These are phyloP conservation scores for Bacillus rossius DNA, from an alignment of 1,140 invertebrate genomes.

Conservation along the genomic window DNA sequence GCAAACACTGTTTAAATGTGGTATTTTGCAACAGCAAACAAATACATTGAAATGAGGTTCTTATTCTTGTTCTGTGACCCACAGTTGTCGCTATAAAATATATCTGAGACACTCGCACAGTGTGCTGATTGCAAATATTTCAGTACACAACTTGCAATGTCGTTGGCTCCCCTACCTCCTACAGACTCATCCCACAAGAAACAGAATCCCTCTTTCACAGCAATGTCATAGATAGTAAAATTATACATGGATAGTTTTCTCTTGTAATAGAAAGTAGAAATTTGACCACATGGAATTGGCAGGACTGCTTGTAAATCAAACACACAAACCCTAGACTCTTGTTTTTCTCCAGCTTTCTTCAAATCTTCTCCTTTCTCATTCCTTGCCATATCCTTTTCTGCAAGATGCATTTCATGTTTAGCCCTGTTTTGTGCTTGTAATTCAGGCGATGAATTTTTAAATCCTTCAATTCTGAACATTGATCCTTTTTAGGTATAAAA, in stretches of 20 bases:
- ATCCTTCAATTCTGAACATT: conserved; percentile 26
- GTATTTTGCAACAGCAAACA: too few species aligned
- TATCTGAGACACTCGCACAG: too few species aligned
- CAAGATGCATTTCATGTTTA: conserved; percentile 21
- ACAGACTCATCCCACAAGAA: conserved; percentile 21
- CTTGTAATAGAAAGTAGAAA: conserved; percentile 26
- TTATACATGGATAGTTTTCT: conserved; percentile 28
- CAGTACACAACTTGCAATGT: conserved; percentile 12
- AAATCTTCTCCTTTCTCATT: conserved; percentile 23
- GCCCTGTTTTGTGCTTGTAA: conserved; percentile 19
- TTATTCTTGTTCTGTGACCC: too few species aligned
- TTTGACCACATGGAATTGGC: conserved; percentile 22
- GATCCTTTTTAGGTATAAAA: conserved; percentile 27
- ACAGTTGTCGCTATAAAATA: too few species aligned
- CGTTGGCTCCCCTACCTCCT: conserved; percentile 20
- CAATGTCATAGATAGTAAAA: conserved; percentile 24
- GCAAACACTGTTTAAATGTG: too few species aligned
- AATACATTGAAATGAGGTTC: too few species aligned
- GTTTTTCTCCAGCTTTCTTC: conserved; percentile 17
- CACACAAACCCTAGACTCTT: conserved; percentile 15
- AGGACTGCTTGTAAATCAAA: conserved; percentile 31
- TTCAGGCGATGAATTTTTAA: conserved; percentile 10
- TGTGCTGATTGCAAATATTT: too few species aligned
- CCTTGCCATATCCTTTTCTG: conserved; percentile 21
- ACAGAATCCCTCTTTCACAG: conserved; percentile 15